A percentile compares a stretch with the other conserved stretches of the same genome.
phyloP scores from a whole-genome alignment of 1,140 invertebrate genomes.

The Ceratina australensis region DNA sequence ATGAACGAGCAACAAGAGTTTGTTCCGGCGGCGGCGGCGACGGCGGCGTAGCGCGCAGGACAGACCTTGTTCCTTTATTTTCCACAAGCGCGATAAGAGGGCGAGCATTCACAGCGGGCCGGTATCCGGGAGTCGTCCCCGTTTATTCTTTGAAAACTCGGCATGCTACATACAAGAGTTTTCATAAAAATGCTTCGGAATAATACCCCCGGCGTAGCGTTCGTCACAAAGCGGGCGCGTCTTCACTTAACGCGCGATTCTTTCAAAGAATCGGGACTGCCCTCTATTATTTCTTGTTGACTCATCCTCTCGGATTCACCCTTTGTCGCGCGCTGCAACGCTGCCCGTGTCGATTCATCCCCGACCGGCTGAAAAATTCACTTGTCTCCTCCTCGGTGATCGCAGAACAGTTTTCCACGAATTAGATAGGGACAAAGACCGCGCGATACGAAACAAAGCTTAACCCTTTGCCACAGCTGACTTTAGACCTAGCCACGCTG shows the following conservation, averaged over 20 bases:
- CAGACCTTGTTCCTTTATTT: neutral
- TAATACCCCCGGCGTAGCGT: constrained; percentile 28
- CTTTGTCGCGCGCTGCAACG: neutral
- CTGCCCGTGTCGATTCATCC: neutral
- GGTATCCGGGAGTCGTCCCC: neutral
- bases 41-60: no score
- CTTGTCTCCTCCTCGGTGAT: neutral
- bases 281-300: constrained; percentile 3
- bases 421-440: neutral
- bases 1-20: constrained; percentile 19
- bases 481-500: no score
- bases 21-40: constrained; percentile 7
- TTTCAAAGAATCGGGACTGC: constrained; percentile 2
- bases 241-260: constrained; percentile 28
- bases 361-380: neutral
- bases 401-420: neutral
- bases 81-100: constrained; percentile 26
- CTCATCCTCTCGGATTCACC: no score
- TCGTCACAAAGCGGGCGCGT: constrained; percentile 7
- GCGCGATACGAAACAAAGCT: no score
- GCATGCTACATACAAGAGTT: constrained; percentile 25
- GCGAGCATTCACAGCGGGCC: constrained; percentile 32
- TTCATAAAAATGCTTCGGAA: constrained; percentile 40
- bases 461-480: no score
- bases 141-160: constrained; percentile 47